These are phyloP conservation scores for Andrena minutula DNA, from an alignment of 2,888 invertebrate genomes.

Conservation along the genomic window DNA sequence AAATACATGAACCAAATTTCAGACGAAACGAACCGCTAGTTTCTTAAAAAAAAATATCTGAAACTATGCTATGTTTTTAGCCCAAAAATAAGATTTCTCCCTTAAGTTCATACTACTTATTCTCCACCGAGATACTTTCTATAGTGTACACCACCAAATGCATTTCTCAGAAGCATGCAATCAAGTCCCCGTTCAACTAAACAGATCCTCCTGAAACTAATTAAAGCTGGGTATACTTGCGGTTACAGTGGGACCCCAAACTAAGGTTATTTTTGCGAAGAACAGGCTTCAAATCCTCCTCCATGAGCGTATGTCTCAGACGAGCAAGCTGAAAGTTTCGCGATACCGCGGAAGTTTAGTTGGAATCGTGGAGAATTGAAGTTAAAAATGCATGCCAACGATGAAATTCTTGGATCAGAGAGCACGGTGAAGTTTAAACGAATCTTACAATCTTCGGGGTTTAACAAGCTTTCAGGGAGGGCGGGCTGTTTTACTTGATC, in stretches of 20 bases:
- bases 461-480: conserved; percentile 6
- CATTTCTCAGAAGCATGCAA: neutral
- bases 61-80: too few relatives aligned
- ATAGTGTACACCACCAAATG: neutral
- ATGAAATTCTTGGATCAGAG: conserved; percentile 12
- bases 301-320: neutral
- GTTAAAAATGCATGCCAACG: conserved; percentile 36
- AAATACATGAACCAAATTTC: too few relatives aligned
- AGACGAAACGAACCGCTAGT: too few relatives aligned
- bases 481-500: conserved; percentile 9
- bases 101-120: too few relatives aligned
- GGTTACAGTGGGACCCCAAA: neutral
- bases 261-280: neutral
- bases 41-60: too few relatives aligned
- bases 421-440: conserved; percentile 44
- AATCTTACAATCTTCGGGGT: conserved; percentile 30
- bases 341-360: conserved; percentile 3
- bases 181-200: neutral
- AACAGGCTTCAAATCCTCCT: neutral
- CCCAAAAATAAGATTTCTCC: too few relatives aligned
- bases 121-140: too few relatives aligned
- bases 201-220: neutral
- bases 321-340: neutral
- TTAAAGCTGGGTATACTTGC: neutral
- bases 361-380: conserved; percentile 5